Conservation (phyloP, 2,888 invertebrate genomes). For the Eulithis testata region DNA sequence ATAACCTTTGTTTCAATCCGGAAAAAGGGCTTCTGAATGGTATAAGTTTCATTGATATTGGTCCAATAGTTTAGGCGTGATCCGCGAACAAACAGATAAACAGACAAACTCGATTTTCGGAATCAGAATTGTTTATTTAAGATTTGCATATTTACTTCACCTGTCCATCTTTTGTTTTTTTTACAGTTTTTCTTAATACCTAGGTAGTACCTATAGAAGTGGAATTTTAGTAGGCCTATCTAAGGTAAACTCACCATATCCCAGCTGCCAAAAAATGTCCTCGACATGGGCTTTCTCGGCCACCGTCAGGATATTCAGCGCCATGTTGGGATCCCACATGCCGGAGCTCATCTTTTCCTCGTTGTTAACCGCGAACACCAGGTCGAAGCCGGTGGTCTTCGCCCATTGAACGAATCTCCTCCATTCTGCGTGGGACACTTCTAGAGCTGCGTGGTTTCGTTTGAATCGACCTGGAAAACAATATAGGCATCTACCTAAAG, state of each 20-base stretch:
- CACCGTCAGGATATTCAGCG: slow-evolving; percentile 87
- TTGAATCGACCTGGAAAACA: slow-evolving; percentile 31
- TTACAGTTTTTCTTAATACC: too few relatives aligned
- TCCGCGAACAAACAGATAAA: too few relatives aligned
- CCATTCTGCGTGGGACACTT: slow-evolving; percentile 54
- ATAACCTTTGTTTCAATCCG: too few relatives aligned
- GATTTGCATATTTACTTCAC: too few relatives aligned
- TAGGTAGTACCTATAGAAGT: too few relatives aligned
- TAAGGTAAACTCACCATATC: slow-evolving; percentile 83
- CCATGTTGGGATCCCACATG: slow-evolving; percentile 88
- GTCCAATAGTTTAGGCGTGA: too few relatives aligned
- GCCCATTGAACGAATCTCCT: slow-evolving; percentile 79
- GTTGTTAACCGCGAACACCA: slow-evolving; percentile 88
- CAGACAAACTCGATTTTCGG: too few relatives aligned
- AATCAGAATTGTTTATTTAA: too few relatives aligned
- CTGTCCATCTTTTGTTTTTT: too few relatives aligned
- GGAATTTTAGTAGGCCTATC: too few relatives aligned
- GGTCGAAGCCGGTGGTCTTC: slow-evolving; percentile 83
- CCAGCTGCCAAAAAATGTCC: slow-evolving; percentile 89
- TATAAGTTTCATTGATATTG: too few relatives aligned
- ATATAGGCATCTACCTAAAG: neutral
- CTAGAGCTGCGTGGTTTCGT: slow-evolving; percentile 34
- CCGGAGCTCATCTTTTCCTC: slow-evolving; percentile 74
- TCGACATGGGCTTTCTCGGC: slow-evolving; percentile 86
- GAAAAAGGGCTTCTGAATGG: too few relatives aligned